Percentiles rank a stretch among this genome's conserved stretches.
Evolutionary conservation across 2,113 vertebrate genomes (phyloP).

Genomic region (Diphyllodes magnificus): DNA sequence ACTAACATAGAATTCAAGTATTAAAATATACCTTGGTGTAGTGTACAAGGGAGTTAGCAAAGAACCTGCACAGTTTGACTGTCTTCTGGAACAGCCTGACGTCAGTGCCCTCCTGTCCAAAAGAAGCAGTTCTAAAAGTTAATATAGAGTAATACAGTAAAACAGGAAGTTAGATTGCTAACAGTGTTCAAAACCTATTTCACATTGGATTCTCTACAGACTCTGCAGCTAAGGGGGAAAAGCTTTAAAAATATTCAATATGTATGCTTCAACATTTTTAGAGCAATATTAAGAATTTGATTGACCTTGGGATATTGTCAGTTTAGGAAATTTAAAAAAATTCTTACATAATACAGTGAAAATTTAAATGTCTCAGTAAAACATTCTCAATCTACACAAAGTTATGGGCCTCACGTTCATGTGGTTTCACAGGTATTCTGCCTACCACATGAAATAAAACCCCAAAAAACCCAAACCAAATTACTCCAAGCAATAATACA

Average conservation of each 20-base stretch:
- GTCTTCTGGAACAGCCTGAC: conserved; percentile 89
- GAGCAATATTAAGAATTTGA: neutral
- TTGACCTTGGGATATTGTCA: neutral
- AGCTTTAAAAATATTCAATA: neutral
- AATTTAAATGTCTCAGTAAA: neutral
- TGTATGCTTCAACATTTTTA: neutral
- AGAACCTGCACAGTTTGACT: conserved; percentile 91
- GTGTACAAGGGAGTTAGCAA: conserved; percentile 91
- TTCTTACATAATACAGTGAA: neutral
- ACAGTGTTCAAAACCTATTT: neutral
- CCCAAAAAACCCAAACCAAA: neutral
- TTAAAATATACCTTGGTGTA: conserved; percentile 86
- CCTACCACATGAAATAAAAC: neutral
- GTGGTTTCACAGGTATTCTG: neutral
- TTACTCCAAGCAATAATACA: neutral
- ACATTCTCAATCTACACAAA: neutral
- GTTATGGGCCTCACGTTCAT: neutral
- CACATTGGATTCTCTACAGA: neutral
- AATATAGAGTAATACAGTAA: neutral
- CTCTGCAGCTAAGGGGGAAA: neutral
- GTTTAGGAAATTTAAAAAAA: neutral
- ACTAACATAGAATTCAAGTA: neutral
- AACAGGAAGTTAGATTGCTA: neutral
- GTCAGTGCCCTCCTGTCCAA: conserved; percentile 76
- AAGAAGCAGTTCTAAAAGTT: neutral